Conservation (phyloP, 1,140 invertebrate species). For the Asbolus verrucosus region DNA sequence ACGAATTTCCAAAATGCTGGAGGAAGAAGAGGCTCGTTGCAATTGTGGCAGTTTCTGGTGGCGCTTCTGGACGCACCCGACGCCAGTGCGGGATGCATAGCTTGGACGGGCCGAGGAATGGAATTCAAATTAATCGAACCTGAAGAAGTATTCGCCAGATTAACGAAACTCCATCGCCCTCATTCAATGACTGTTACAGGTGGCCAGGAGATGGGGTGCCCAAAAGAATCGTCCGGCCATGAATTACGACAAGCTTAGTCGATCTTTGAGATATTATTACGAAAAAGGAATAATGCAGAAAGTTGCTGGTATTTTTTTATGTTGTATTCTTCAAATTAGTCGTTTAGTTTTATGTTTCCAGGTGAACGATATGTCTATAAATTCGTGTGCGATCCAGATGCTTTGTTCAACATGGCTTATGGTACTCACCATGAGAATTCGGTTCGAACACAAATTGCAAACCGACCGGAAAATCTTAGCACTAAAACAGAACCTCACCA, state of each 20-base stretch:
- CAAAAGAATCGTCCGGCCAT: constrained; percentile 94
- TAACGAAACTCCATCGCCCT: too few relatives aligned
- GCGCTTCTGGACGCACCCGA: constrained; percentile 87
- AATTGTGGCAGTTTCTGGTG: constrained; percentile 95
- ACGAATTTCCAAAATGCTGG: constrained; percentile 39
- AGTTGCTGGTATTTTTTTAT: constrained; percentile 78
- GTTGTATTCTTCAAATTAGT: not conserved
- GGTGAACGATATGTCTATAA: constrained; percentile 96
- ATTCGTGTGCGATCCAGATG: constrained; percentile 95
- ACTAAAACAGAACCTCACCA: constrained; percentile 62
- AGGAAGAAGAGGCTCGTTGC: constrained; percentile 83
- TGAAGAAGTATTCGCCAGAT: constrained; percentile 80
- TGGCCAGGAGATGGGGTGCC: constrained; percentile 84
- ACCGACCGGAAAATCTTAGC: constrained; percentile 55
- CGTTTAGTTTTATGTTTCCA: constrained; percentile 66
- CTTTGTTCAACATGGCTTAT: constrained; percentile 89
- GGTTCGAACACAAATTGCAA: constrained; percentile 44
- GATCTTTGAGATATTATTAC: constrained; percentile 95
- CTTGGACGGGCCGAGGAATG: constrained; percentile 94
- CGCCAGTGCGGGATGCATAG: constrained; percentile 87
- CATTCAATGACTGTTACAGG: constrained; percentile 69
- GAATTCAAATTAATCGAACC: constrained; percentile 96
- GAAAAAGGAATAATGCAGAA: constrained; percentile 99
- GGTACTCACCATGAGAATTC: constrained; percentile 58
- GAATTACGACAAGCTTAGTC: constrained; percentile 96